A percentile compares a stretch with the other conserved stretches of the same genome.
Conservation (phyloP, 1,140 invertebrate genomes). For the Lordiphosa clarofinis region DNA sequence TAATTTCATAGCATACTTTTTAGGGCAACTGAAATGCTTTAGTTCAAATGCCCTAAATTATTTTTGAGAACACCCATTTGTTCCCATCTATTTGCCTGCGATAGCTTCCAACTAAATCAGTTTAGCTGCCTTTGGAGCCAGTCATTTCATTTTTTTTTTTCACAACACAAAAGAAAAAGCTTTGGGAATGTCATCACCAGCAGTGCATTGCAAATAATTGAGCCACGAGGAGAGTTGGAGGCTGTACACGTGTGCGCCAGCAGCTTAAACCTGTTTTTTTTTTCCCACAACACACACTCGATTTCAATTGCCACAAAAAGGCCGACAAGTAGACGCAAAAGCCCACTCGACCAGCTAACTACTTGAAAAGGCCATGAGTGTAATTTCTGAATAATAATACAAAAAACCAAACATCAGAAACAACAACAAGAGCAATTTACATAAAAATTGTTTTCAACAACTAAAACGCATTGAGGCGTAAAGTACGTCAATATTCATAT, state of each 20-base stretch:
- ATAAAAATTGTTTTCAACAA: conserved; percentile 49
- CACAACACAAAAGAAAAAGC: conserved; percentile 6
- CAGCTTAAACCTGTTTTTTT: conserved; percentile 3
- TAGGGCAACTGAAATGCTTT: too few species aligned
- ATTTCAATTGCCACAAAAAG: conserved; percentile 40
- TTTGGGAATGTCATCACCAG: conserved; percentile 24
- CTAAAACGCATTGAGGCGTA: conserved; percentile 49
- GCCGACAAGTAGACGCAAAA: conserved; percentile 32
- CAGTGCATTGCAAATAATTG: conserved; percentile 34
- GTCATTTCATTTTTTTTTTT: not conserved
- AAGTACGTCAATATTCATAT: conserved; percentile 47
- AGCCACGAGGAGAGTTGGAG: not conserved
- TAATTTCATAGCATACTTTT: too few species aligned
- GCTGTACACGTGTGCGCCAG: conserved; percentile 18
- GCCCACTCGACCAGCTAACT: conserved; percentile 37
- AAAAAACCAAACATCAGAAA: conserved; percentile 11
- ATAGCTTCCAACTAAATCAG: conserved; percentile 23
- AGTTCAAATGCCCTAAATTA: not conserved
- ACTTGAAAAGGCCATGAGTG: conserved; percentile 45
- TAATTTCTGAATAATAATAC: conserved; percentile 35
- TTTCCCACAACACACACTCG: conserved; percentile 5
- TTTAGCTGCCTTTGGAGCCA: conserved; percentile 13
- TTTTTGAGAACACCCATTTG: conserved; percentile 10
- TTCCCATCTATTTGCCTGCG: conserved; percentile 1
- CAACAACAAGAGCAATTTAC: conserved; percentile 17